Evolutionary conservation across 2,888 invertebrate species (phyloP), one percentile per base, ranked within the genome.

Genomic region (Chrysolina haemoptera): DNA sequence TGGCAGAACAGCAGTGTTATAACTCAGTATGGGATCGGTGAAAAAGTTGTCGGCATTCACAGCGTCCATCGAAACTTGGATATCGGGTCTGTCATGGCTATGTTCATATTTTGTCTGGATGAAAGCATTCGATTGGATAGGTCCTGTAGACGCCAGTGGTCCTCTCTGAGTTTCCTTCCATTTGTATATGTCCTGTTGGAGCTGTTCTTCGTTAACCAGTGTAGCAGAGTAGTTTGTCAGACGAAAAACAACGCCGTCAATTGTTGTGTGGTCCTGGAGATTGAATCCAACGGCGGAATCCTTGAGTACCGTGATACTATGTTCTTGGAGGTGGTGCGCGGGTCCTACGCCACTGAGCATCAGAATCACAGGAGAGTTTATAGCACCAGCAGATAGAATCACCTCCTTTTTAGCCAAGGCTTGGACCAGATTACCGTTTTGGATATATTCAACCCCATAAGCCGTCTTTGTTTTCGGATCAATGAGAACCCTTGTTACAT

Each of bases 221-320:
- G 91, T 91, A 0, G 90, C 88, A 0, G 91, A 90, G 84, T 90
- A 88, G 80, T 92, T 92, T 0, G 89, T 88, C 14, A 93, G 82
- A 0, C 89, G 89, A 73, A 92, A 85, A 0, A 91, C 82, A 1
- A 92, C 86, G 1, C 90, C 91, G 79, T 91, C 91, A 9, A 91
- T 90, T 0, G 94, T 94, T 0, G 94, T 90, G 82, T 95, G 95
- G 82, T 95, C 93, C 83, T 94, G 94, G 1, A 95, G 88, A 85
- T 95, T 95, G 78, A 90, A 88, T 0, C 95, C 95, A 0, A 95
- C 94, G 63, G 91, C 91, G 65, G 94, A 87, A 86, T 94, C 90
- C 62, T 90, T 88, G 5, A 94, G 84, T 0, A 93, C 89, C 1
- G 89, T 87, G 68, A 92, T 92, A 46, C 89, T 87, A 9, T 90